Conservation (phyloP, 2,113 vertebrate species). For the Bubo bubo region DNA sequence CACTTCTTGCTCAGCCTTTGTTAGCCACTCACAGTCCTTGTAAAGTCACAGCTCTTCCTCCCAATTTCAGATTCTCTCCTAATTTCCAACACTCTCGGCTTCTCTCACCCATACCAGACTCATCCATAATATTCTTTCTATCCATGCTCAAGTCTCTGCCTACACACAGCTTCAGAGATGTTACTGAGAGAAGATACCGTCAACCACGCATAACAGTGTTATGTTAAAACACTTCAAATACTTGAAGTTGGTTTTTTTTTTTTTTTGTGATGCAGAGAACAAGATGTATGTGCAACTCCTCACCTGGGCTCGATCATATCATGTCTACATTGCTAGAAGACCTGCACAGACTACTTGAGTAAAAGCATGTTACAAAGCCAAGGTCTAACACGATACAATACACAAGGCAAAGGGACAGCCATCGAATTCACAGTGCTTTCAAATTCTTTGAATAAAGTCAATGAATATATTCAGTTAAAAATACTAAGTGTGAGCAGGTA, state of each 20-base stretch:
- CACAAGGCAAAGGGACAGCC: background rate
- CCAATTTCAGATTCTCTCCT: background rate
- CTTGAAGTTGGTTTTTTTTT: background rate
- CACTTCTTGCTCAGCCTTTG: background rate
- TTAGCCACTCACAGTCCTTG: background rate
- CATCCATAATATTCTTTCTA: background rate
- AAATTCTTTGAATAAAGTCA: background rate
- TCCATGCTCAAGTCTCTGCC: background rate
- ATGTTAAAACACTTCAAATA: background rate
- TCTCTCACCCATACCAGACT: background rate
- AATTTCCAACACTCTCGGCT: background rate
- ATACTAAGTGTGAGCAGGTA: background rate
- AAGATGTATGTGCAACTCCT: background rate
- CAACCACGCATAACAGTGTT: background rate
- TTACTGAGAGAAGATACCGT: background rate
- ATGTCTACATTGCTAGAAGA: background rate
- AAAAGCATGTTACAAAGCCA: background rate
- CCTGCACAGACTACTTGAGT: background rate
- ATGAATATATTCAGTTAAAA: background rate
- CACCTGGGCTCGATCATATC: background rate
- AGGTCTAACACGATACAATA: background rate
- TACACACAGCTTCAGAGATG: background rate
- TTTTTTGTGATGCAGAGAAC: background rate
- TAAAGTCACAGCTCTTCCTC: background rate
- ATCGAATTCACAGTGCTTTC: background rate